Evolutionary conservation across 53 echinoderm and acorn worm genomes (phyloP), one percentile per base, ranked within the genome.

Genomic region (Echinarachnius parma): DNA sequence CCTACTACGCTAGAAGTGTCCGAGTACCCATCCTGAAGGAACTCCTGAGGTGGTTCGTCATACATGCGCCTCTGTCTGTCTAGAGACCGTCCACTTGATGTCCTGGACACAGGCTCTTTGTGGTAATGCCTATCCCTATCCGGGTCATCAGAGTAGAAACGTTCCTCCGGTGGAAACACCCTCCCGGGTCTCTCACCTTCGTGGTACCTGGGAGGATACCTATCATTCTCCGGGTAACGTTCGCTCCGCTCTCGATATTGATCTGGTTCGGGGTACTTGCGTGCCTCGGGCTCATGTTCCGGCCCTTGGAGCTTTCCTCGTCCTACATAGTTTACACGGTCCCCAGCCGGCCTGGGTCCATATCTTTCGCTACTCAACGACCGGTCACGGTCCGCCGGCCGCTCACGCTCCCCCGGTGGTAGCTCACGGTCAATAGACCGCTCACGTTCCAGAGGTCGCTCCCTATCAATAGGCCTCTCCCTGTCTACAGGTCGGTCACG

Each of bases 1-100:
- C 62, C 64, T 32, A 64, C 76, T 36, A 83, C 52, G 67, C 66
- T 77, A 66, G 83, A 77, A 49, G 62, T 48, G 31, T 77, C 83
- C 34, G 77, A 49, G 53, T 87, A 87, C 13, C 39, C 66, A 46
- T 87, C 87, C 46, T 78, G 80, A 20, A 82, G 66, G 39, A 80
- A 86, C 18, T 75, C 75, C 32, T 80, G 86, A 5, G 60, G 78
- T 10, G 80, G 76, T 19, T 92, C 87, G 25, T 78, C 84, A 44
- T 92, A 87, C 81, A 92, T 87, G 59, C 92, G 81, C 53, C 92
- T 71, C 74, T 92, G 92, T 47, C 92, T 83, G 77, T 92, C 92
- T 55, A 92, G 67, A 44, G 92, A 87, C 59, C 92, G 77, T 14
- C 92, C 92, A 30, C 92, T 92, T 16, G 80, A 84, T 23, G 87